Conservation (phyloP, 2,113 vertebrate genomes). For the Argyrosomus japonicus region DNA sequence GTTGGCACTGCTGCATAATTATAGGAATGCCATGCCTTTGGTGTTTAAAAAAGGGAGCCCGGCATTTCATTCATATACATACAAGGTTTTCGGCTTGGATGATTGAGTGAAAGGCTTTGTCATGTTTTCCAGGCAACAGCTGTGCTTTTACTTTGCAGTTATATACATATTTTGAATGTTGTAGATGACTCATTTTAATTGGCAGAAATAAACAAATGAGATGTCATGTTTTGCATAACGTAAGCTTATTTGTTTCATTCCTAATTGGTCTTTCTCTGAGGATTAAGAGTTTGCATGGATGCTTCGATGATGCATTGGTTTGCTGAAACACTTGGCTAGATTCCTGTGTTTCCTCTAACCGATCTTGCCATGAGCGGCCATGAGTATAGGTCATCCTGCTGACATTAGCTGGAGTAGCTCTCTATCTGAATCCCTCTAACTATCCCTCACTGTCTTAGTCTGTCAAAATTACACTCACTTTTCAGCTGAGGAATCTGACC, state of each 20-base stretch:
- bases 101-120: slow-evolving; percentile 43
- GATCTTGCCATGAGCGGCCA: slow-evolving; percentile 37
- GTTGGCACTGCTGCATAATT: slow-evolving; percentile 81
- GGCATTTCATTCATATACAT: slow-evolving; percentile 42
- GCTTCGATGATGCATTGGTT: slow-evolving; percentile 6
- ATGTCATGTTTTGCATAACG: slow-evolving; percentile 29
- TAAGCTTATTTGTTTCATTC: slow-evolving; percentile 11
- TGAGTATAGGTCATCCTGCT: slow-evolving; percentile 35
- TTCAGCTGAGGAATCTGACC: slow-evolving; percentile 1
- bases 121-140: slow-evolving; percentile 34
- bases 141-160: slow-evolving; percentile 33
- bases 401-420: slow-evolving; percentile 13
- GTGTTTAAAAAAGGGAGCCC: slow-evolving; percentile 60
- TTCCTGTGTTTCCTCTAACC: slow-evolving; percentile 21
- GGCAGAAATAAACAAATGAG: slow-evolving; percentile 17
- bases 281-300: slow-evolving; percentile 6
- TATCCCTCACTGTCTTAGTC: slow-evolving; percentile 1
- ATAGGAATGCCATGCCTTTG: slow-evolving; percentile 69
- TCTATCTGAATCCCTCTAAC: slow-evolving; percentile 1
- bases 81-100: slow-evolving; percentile 19
- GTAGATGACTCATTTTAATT: slow-evolving; percentile 39
- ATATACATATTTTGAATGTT: slow-evolving; percentile 26
- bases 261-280: slow-evolving; percentile 32
- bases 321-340: not conserved
- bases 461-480: not conserved